Conservation (phyloP, 2,113 vertebrate species). For the Copsychus sechellarum region DNA sequence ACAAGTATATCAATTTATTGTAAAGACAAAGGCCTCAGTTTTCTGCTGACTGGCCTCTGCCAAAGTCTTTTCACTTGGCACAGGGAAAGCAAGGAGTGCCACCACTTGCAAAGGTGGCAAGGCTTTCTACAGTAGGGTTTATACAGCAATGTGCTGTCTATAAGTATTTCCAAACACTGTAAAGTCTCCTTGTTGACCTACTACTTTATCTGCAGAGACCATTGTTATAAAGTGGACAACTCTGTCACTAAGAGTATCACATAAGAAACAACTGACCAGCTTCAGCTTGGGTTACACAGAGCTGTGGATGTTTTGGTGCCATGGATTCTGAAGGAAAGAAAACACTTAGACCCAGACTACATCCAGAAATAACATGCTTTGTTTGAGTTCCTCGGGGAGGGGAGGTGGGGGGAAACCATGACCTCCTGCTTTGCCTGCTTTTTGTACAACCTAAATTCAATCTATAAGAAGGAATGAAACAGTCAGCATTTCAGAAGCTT, state of each 20-base stretch:
- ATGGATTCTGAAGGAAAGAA: not conserved
- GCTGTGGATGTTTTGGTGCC: not conserved
- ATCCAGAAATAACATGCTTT: constrained; percentile 16
- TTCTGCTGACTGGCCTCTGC: not conserved
- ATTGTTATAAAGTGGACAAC: not conserved
- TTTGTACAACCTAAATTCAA: constrained; percentile 23
- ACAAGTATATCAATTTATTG: not conserved
- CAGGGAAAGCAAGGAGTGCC: not conserved
- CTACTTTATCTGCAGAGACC: not conserved
- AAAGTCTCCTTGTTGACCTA: not conserved
- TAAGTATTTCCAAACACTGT: not conserved
- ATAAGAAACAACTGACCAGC: not conserved
- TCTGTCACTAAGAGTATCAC: not conserved
- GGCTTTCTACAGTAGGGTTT: not conserved
- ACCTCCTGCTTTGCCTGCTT: not conserved
- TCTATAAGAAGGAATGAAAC: constrained; percentile 42
- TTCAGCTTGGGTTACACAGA: not conserved
- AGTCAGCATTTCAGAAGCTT: constrained; percentile 55
- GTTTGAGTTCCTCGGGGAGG: constrained; percentile 16
- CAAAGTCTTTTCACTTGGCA: not conserved
- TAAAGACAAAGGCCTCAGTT: not conserved
- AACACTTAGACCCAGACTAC: not conserved
- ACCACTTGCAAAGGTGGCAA: not conserved
- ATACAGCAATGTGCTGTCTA: not conserved
- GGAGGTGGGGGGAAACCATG: not conserved